Conservation (phyloP, 1,140 invertebrate species). For the Macrotrachela quadricornifera region DNA sequence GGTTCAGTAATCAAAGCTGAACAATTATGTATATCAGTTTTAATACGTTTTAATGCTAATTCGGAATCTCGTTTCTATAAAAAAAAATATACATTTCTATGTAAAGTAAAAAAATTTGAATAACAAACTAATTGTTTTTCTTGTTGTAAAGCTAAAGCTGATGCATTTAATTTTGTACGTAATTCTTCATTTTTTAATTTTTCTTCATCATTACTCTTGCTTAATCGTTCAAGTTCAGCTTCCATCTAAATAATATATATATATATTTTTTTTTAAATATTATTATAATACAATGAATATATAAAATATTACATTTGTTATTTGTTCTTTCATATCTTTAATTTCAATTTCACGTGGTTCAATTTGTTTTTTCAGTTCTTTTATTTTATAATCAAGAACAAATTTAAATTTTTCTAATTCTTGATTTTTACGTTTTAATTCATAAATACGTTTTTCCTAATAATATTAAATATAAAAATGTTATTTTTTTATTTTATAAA, state of each 20-base stretch:
- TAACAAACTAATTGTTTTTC: constrained; percentile 39
- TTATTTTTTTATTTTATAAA: background rate
- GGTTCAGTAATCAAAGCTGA: constrained; percentile 52
- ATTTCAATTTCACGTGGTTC: constrained; percentile 53
- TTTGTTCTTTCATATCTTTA: constrained; percentile 51
- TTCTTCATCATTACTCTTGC: constrained; percentile 38
- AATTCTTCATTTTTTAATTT: constrained; percentile 48
- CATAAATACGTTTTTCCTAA: constrained; percentile 56
- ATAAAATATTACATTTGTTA: constrained; percentile 37
- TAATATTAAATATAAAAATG: constrained; percentile 5
- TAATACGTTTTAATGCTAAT: constrained; percentile 46
- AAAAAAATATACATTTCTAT: no score
- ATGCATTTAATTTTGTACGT: constrained; percentile 47
- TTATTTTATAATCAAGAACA: constrained; percentile 64
- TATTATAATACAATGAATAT: background rate
- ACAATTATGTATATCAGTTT: constrained; percentile 51
- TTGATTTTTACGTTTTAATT: constrained; percentile 56
- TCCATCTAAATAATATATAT: constrained; percentile 35
- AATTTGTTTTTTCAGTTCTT: constrained; percentile 57
- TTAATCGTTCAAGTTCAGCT: constrained; percentile 45
- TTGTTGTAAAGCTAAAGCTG: constrained; percentile 42
- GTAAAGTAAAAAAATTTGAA: no score
- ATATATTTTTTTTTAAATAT: background rate
- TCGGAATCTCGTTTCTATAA: constrained; percentile 37
- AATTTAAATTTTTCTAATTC: constrained; percentile 72